Conservation (phyloP, 2,888 invertebrate species). For the Acleris sparsana region DNA sequence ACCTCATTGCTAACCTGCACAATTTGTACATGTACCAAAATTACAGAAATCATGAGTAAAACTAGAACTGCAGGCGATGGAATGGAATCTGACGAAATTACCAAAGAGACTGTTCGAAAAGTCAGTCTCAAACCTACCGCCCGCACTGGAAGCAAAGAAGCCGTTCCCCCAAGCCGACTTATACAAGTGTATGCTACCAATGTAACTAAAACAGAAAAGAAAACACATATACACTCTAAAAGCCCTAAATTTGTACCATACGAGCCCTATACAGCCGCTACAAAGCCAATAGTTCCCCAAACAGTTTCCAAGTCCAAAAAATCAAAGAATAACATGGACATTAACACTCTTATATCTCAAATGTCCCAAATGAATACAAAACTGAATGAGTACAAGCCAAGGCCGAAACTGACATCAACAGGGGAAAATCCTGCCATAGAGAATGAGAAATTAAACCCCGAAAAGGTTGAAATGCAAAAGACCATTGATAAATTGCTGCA, state of each 20-base stretch:
- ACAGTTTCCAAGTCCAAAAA: conserved; percentile 68
- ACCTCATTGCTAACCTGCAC: conserved; percentile 23
- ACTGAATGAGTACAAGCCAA: conserved; percentile 83
- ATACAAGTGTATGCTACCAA: conserved; percentile 84
- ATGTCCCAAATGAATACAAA: conserved; percentile 88
- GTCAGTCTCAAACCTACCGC: conserved; percentile 40
- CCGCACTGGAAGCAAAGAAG: conserved; percentile 51
- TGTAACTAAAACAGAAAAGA: conserved; percentile 82
- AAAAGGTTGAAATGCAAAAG: conserved; percentile 81
- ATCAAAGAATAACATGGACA: conserved; percentile 85
- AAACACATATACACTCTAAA: conserved; percentile 80
- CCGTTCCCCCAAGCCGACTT: conserved; percentile 57
- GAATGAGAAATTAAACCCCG: conserved; percentile 55
- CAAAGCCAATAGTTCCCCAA: conserved; percentile 88
- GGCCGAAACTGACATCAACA: conserved; percentile 62
- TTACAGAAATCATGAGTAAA: conserved; percentile 70
- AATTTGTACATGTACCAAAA: conserved; percentile 21
- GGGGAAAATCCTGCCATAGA: conserved; percentile 60
- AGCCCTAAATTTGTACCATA: conserved; percentile 94
- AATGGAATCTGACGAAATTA: conserved; percentile 85
- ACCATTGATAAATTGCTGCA: conserved; percentile 85
- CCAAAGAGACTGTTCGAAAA: conserved; percentile 52
- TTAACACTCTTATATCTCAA: conserved; percentile 87
- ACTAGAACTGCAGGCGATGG: conserved; percentile 89
- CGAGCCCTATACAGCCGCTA: conserved; percentile 94